Evolutionary conservation across 1,140 invertebrate species (phyloP).

Genomic region (Hylaeus anthracinus): DNA sequence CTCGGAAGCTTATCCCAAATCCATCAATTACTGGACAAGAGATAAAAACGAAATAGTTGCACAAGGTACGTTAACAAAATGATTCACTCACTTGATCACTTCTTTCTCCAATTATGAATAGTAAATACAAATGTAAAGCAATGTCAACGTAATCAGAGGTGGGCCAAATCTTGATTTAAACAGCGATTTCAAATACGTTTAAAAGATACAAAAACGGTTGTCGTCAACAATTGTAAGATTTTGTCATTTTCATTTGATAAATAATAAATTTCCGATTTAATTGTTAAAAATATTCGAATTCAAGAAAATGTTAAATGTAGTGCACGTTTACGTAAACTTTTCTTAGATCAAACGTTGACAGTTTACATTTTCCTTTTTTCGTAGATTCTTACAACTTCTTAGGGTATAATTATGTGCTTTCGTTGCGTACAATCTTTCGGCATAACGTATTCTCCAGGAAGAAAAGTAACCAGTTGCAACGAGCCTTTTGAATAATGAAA

Average conservation of each 20-base stretch:
- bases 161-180: too few species aligned
- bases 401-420: slow-evolving; percentile 31
- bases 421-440: slow-evolving; percentile 5
- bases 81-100: too few species aligned
- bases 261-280: too few species aligned
- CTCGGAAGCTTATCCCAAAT: slow-evolving; percentile 93
- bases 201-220: too few species aligned
- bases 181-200: too few species aligned
- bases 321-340: neutral
- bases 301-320: too few species aligned
- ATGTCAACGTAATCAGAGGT: too few species aligned
- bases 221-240: too few species aligned
- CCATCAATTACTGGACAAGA: slow-evolving; percentile 92
- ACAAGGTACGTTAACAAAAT: slow-evolving; percentile 82
- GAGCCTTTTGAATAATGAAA: slow-evolving; percentile 58
- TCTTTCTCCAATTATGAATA: neutral
- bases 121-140: neutral
- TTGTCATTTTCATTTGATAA: too few species aligned
- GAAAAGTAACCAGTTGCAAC: slow-evolving; percentile 57
- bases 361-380: neutral
- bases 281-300: too few species aligned
- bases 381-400: neutral
- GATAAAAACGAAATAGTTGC: slow-evolving; percentile 89
- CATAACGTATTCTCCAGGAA: slow-evolving; percentile 16
- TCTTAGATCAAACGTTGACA: neutral